Percentiles rank a stretch among this genome's conserved stretches.
These are phyloP conservation scores for Melieria crassipennis DNA, from an alignment of 2,888 invertebrate genomes.

Conservation along the genomic window DNA sequence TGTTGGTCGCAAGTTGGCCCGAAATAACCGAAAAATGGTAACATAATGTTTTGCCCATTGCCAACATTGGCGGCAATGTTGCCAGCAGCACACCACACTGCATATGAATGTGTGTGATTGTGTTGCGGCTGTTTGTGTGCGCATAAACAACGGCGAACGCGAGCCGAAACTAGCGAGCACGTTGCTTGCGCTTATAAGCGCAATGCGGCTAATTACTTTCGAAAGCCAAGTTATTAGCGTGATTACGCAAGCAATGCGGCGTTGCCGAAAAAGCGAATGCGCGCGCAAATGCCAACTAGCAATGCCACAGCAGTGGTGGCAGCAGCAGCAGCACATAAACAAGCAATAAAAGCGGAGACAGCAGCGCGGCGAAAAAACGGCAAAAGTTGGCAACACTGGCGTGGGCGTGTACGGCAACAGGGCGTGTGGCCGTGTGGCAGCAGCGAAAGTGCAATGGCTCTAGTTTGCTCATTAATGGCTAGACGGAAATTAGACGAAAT, in stretches of 20 bases:
- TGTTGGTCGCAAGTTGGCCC: no score
- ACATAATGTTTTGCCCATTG: no score
- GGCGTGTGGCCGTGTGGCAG: no score
- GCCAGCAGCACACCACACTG: neutral
- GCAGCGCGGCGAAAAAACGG: neutral
- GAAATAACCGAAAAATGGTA: no score
- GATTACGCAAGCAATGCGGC: slow-evolving; percentile 47
- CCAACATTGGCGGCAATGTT: neutral
- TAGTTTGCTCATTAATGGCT: neutral
- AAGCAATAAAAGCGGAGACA: neutral
- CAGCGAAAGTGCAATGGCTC: no score
- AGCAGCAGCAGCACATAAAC: neutral
- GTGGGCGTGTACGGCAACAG: no score
- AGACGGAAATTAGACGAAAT: slow-evolving; percentile 24
- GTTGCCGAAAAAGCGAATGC: slow-evolving; percentile 4
- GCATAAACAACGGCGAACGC: neutral
- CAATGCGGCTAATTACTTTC: slow-evolving; percentile 56
- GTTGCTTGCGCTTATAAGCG: slow-evolving; percentile 24
- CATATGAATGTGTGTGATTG: neutral
- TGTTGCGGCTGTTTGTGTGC: neutral
- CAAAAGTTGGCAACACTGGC: neutral
- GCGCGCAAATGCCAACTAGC: neutral
- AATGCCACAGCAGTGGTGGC: slow-evolving; percentile 15
- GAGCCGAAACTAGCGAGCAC: neutral
- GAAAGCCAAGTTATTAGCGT: slow-evolving; percentile 57